Conservation (phyloP, 2,888 invertebrate genomes). For the Catocala fraxini region DNA sequence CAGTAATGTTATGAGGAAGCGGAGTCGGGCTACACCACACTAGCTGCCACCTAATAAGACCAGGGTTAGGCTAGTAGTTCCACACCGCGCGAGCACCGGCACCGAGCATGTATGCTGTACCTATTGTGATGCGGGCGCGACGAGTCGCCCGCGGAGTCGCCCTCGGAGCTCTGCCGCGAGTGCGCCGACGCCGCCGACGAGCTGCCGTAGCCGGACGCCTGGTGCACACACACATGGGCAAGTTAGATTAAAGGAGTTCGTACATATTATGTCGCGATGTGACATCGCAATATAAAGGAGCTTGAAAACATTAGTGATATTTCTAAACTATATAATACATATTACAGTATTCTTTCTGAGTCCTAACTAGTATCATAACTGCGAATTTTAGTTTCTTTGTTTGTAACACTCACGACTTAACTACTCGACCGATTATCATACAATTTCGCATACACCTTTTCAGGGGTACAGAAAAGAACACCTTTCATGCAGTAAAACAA, state of each 20-base stretch:
- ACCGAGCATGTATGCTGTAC: conserved; percentile 48
- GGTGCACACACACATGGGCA: conserved; percentile 69
- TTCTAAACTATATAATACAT: too few species aligned
- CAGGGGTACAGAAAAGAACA: too few species aligned
- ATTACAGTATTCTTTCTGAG: too few species aligned
- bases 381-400: too few species aligned
- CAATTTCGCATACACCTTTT: too few species aligned
- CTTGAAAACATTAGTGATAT: too few species aligned
- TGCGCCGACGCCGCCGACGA: conserved; percentile 94
- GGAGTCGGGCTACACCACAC: conserved; percentile 1
- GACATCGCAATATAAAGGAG: too few species aligned
- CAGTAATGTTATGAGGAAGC: background rate
- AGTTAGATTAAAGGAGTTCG: too few species aligned
- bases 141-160: conserved; percentile 82
- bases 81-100: conserved; percentile 12
- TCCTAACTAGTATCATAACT: too few species aligned
- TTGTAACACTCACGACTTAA: too few species aligned
- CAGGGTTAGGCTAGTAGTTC: conserved; percentile 9
- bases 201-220: conserved; percentile 97
- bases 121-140: conserved; percentile 74
- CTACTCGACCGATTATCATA: too few species aligned
- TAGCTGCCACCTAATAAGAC: conserved; percentile 9
- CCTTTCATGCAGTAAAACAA: too few species aligned
- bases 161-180: conserved; percentile 95
- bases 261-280: background rate